Base-by-base conservation (phyloP, 1,140 invertebrate genomes). In the Asbolus verrucosus region DNA sequence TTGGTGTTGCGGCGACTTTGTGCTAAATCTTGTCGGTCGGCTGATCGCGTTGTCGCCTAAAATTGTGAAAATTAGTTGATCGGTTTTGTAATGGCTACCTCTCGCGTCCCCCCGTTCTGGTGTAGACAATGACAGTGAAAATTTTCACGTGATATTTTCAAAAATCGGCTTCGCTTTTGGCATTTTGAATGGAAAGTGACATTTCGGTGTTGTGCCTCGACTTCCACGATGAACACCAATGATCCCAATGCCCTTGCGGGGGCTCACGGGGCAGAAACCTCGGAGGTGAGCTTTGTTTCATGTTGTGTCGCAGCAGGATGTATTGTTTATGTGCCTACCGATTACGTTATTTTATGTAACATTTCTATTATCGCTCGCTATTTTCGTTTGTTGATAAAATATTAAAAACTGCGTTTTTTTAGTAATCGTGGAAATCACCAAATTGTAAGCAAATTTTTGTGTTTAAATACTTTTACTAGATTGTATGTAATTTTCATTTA, bases 61-160 rank as follows among this genome's bases (percentile, higher is more conserved):
- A 54, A 54, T 24, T 54, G 46, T 13, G 21, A 54, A 54, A 54
- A 54, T 54, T 11, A 27, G 19, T 24, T 54, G n/a, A n/a, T 54
- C 46, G 46, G 46, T 54, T 85, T 85, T 82, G 82, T 85, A 86
- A 87, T 87, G 86, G 86, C 86, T 85, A 84, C 83, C 84, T 85
- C 83, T 86, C 84, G 85, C 85, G 84, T 86, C 85, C 86, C 85
- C 84, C 85, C 82, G 84, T 81, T 82, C 82, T 83, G 78, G 80
- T 83, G 46, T 63, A 83, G 83, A 84, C 82, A 81, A 81, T 86
- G 84, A 85, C 85, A 86, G 83, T 83, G 77, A 68, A 75, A 65
- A 72, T 73, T 71, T 79, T 78, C 76, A 76, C 84, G 83, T 84
- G 83, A 84, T 85, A 83, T 82, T 82, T 81, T 79, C 78, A 77